Percentiles rank a stretch among this genome's conserved stretches.
Evolutionary conservation across 2,797 vertebrate genomes (phyloP).

Genomic region (Mormyrops attenuatus): DNA sequence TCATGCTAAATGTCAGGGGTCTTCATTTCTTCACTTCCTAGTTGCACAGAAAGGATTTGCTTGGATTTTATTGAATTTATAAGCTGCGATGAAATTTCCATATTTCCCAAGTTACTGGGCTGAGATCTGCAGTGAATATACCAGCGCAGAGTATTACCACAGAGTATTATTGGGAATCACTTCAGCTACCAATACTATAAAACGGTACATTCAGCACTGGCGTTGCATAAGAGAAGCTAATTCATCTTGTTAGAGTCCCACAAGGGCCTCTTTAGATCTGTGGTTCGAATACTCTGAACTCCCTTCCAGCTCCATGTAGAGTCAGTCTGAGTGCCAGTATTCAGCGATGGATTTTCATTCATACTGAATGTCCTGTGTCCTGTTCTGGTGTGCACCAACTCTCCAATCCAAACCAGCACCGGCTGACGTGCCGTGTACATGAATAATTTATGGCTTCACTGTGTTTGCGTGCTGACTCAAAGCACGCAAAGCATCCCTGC

Average conservation of each 20-base stretch:
- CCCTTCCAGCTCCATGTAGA: background rate
- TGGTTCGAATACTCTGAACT: background rate
- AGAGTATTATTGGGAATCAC: constrained; percentile 18
- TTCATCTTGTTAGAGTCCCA: constrained; percentile 20
- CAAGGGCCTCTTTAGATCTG: background rate
- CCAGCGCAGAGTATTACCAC: constrained; percentile 3
- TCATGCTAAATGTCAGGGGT: background rate
- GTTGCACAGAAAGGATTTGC: background rate
- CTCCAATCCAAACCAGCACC: background rate
- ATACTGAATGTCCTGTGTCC: background rate
- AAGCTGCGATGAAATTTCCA: background rate
- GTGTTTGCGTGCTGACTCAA: background rate
- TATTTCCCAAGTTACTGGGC: background rate
- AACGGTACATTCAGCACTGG: background rate
- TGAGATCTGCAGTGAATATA: background rate
- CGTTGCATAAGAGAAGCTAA: constrained; percentile 20
- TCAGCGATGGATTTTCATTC: background rate
- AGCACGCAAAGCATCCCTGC: no score
- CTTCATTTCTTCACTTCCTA: background rate
- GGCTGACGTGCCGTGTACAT: background rate
- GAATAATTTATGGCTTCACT: background rate
- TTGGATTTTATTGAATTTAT: background rate
- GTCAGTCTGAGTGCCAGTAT: background rate
- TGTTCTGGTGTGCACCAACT: background rate
- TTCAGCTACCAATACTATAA: background rate